Evolutionary conservation across 1,140 invertebrate genomes (phyloP).

Genomic region (Chironomus striatipennis): DNA sequence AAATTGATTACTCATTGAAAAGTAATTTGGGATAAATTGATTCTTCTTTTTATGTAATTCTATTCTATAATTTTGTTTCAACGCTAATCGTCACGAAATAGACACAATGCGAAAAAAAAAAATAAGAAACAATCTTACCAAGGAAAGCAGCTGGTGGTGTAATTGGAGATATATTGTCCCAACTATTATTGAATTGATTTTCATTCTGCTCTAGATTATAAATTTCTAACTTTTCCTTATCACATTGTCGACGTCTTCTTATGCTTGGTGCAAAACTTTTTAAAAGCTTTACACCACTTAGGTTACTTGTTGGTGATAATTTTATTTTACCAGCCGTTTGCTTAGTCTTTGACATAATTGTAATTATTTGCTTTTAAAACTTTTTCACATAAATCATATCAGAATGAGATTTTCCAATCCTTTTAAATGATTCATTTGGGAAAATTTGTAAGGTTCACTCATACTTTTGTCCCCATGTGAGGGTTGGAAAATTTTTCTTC

Average conservation of each 20-base stretch:
- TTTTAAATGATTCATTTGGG: too few relatives aligned
- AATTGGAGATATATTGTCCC: constrained; percentile 50
- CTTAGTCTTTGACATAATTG: constrained; percentile 12
- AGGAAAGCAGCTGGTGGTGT: constrained; percentile 58
- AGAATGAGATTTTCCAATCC: too few relatives aligned
- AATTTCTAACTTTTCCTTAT: constrained; percentile 49
- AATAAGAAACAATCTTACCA: not conserved
- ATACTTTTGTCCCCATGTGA: too few relatives aligned
- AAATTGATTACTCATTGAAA: constrained; percentile 29
- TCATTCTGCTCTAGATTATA: constrained; percentile 46
- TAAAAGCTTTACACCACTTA: constrained; percentile 53
- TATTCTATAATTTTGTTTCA: constrained; percentile 27
- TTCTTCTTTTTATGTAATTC: constrained; percentile 4
- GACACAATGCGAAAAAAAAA: too few relatives aligned
- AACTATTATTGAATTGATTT: constrained; percentile 43
- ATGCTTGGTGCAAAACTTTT: constrained; percentile 57
- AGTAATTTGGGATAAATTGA: constrained; percentile 24
- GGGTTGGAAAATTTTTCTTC: too few relatives aligned
- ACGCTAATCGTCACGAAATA: not conserved
- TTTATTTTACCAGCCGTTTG: constrained; percentile 14
- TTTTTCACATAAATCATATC: not conserved
- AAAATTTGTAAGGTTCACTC: too few relatives aligned
- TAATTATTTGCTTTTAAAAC: not conserved
- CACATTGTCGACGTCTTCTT: constrained; percentile 49
- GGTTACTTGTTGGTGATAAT: constrained; percentile 29